Evolutionary conservation across 2,113 vertebrate species (phyloP), one percentile per base, ranked within the genome.

Genomic region (Dasyprocta punctata): DNA sequence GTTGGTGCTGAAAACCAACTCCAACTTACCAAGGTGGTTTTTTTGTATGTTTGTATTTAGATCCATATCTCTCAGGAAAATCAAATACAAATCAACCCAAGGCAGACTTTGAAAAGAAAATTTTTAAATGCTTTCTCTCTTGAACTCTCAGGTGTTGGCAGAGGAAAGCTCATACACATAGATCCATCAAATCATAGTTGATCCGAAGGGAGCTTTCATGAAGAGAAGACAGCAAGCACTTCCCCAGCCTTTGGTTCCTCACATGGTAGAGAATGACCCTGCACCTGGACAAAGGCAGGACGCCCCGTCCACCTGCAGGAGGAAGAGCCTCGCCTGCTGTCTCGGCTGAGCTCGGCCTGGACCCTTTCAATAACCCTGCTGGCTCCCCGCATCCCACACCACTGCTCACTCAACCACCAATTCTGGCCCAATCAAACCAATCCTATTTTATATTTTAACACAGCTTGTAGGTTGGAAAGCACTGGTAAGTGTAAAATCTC

Each of bases 51-150:
- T 58, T 58, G 17, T n/a, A n/a, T n/a, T n/a, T n/a, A n/a, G n/a
- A n/a, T n/a, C n/a, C n/a, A n/a, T n/a, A n/a, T n/a, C n/a, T n/a
- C n/a, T n/a, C n/a, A n/a, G 9, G 38, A 33, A 93, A 52, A 78
- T 60, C 63, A 52, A 85, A 61, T n/a, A 77, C 11, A 85, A 92
- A 71, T 13, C 33, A 75, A 93, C 75, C 20, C 47, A 60, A 80
- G 73, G 7, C 17, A 61, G 12, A 90, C 71, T 94, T 96, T 81
- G 63, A 67, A 89, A 96, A 96, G 56, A n/a, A 89, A 92, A 47
- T 84, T 90, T 65, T 44, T 36, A 33, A 24, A 30, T 41, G 20
- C 47, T 56, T 61, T 89, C 71, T 58, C 6, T 5, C 86, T 44
- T 89, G 60, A 60, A 97, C 86, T 5, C 60, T 63, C 89, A 86